phyloP scores from a whole-genome alignment of 92 coral and sea anemone genomes.

The Actinernus sp. region DNA sequence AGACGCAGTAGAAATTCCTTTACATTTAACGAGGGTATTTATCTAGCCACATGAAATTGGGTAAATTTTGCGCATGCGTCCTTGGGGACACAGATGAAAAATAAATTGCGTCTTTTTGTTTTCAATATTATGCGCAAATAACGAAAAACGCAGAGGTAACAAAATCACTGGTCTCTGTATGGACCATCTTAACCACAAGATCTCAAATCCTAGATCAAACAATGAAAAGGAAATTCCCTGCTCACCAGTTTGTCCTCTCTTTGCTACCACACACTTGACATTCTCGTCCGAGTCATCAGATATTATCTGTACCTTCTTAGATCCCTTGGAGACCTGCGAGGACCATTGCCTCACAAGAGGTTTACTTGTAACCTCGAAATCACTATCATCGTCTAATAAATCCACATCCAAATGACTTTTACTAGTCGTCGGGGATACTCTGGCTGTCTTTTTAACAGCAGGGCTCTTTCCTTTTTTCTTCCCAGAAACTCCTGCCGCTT shows the following conservation, averaged over 20 bases:
- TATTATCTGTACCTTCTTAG: conserved; percentile 11
- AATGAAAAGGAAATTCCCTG: too few relatives aligned
- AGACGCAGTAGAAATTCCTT: too few relatives aligned
- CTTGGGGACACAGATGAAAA: too few relatives aligned
- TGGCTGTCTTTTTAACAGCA: neutral
- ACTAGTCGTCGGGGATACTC: conserved; percentile 3
- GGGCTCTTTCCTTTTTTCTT: conserved; percentile 3
- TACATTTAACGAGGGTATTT: too few relatives aligned
- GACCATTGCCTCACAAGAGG: conserved; percentile 34
- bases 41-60: too few relatives aligned
- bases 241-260: conserved; percentile 3
- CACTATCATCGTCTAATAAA: conserved; percentile 67
- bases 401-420: conserved; percentile 38
- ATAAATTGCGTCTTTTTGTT: too few relatives aligned
- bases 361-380: conserved; percentile 56
- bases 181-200: too few relatives aligned
- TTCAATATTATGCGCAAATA: too few relatives aligned
- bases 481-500: neutral
- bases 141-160: too few relatives aligned
- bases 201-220: too few relatives aligned
- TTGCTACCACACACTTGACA: conserved; percentile 4
- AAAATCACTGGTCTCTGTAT: too few relatives aligned
- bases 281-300: conserved; percentile 66
- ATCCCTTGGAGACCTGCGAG: conserved; percentile 7
- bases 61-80: too few relatives aligned